Evolutionary conservation across 1,140 invertebrate species (phyloP).

Genomic region (Platyscapa corneri): DNA sequence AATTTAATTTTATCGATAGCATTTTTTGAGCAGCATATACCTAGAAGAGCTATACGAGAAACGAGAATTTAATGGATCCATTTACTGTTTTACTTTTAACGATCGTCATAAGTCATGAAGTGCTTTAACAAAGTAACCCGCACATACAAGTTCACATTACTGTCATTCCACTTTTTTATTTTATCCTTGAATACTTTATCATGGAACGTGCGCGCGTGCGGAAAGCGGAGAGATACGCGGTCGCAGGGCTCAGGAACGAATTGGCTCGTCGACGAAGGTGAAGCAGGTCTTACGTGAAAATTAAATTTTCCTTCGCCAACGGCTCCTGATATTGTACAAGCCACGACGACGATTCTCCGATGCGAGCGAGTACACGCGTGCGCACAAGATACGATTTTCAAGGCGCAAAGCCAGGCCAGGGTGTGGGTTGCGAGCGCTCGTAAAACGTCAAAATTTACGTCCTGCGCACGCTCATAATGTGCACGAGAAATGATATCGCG

Average conservation of each 20-base stretch:
- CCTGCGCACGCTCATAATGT: conserved; percentile 21
- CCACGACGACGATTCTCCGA: background rate
- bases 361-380: background rate
- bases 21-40: background rate
- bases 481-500: conserved; percentile 39
- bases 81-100: conserved; percentile 30
- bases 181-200: conserved; percentile 8
- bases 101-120: conserved; percentile 26
- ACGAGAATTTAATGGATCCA: conserved; percentile 11
- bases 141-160: conserved; percentile 1
- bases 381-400: conserved; percentile 5
- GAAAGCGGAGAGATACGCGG: background rate
- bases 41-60: background rate
- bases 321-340: background rate
- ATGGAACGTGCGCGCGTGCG: too few relatives aligned
- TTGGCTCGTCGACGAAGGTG: background rate
- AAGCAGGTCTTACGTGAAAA: background rate
- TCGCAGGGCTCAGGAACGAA: background rate
- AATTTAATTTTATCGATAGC: conserved; percentile 17
- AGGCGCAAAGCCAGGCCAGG: background rate
- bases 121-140: conserved; percentile 18
- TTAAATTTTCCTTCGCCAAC: background rate
- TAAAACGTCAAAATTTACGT: conserved; percentile 44
- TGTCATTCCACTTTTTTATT: background rate
- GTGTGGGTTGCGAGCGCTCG: background rate